Evolutionary conservation across 2,797 vertebrate species (phyloP).

Genomic region (Coilia nasus): DNA sequence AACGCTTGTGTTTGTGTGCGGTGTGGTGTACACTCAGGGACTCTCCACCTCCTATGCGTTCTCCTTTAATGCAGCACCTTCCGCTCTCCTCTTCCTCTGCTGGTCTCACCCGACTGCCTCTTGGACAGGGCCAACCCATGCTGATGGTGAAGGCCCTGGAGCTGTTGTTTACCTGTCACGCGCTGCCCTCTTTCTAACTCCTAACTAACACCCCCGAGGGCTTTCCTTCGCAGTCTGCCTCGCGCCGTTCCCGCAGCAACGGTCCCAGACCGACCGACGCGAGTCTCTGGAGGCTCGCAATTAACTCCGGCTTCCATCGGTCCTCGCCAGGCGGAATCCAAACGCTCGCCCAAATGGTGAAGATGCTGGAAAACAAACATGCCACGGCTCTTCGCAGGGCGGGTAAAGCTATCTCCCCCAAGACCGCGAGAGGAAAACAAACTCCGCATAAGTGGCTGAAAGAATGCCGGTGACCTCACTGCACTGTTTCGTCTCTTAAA

Average conservation of each 20-base stretch:
- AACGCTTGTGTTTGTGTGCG: conserved; percentile 9
- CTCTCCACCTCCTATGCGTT: not conserved
- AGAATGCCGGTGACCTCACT: conserved; percentile 25
- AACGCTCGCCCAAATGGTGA: conserved; percentile 37
- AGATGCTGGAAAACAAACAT: conserved; percentile 51
- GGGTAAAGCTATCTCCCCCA: conserved; percentile 35
- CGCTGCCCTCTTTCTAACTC: conserved; percentile 44
- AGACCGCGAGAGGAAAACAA: conserved; percentile 33
- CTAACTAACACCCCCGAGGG: conserved; percentile 52
- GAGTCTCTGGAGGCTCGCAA: conserved; percentile 56
- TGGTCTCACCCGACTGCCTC: conserved; percentile 56
- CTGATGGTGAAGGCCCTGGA: conserved; percentile 31
- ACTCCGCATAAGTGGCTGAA: conserved; percentile 19
- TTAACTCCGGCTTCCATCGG: conserved; percentile 52
- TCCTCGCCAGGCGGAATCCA: conserved; percentile 33
- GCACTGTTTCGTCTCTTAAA: conserved; percentile 24
- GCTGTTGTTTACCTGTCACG: conserved; percentile 62
- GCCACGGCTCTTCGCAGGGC: conserved; percentile 31
- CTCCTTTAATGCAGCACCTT: not conserved
- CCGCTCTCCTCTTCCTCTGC: conserved; percentile 18
- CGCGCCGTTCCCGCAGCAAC: conserved; percentile 49
- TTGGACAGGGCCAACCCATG: conserved; percentile 54
- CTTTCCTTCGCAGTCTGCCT: conserved; percentile 41
- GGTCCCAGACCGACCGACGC: conserved; percentile 43
- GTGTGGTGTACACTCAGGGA: not conserved